Evolutionary conservation across 2,113 vertebrate species (phyloP), one percentile per base, ranked within the genome.

Genomic region (Mixornis gularis): DNA sequence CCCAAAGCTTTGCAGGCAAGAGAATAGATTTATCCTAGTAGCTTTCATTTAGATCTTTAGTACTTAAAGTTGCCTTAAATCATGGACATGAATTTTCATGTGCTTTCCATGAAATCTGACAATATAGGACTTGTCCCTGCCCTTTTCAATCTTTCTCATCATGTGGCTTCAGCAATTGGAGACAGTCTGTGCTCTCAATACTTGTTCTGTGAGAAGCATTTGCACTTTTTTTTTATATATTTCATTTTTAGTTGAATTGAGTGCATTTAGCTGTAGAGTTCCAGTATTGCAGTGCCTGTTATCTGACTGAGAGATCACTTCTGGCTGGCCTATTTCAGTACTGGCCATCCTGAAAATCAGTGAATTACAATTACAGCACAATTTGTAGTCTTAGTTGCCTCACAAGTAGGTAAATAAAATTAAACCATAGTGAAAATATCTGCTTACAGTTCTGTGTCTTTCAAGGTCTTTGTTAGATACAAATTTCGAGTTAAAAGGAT

Each of bases 211-310:
- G 10, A 70, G 53, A 85, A 64, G 13, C 36, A 56, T 52, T 72
- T 15, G 10, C 6, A 22, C 66, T 79, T 29, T 38, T 14, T 40
- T 19, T 59, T 26, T 26, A 8, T 7, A 78, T 51, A 68, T 41
- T 79, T 79, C 0, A 27, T 70, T 84, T 84, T 84, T 12, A 46
- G 0, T 30, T 63, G 5, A 46, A 60, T 51, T n/a, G 51, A 64
- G 24, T 77, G 10, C 29, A 34, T 64, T 84, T 44, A 95, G 32
- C 49, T 74, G 8, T 63, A 41, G 82, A 78, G 29, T 74, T 49
- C 6, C 41, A 40, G 17, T 59, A 38, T 34, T 49, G 14, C 5
- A 11, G 34, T 60, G 12, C 26, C 30, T 0, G 0, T 51, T 32
- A 48, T 62, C 15, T 71, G 52, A 18, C 40, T 72, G 49, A 55